Percentiles rank a stretch among this genome's conserved stretches.
phyloP scores from a whole-genome alignment of 1,140 invertebrate genomes.

The Aradophagus sp. region DNA sequence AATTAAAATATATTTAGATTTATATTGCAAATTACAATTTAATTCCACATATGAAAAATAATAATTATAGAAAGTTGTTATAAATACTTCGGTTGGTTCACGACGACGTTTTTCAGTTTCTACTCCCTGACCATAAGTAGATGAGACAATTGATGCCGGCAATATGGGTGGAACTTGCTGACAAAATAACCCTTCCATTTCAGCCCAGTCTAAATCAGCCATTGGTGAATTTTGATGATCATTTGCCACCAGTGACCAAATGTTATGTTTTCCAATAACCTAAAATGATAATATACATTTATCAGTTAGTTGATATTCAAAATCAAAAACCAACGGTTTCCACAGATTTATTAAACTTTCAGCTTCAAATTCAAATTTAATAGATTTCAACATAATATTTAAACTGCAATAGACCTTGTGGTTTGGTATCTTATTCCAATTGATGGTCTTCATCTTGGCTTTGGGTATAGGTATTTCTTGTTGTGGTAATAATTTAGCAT shows the following conservation, averaged over 20 bases:
- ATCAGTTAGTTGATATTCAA: no score
- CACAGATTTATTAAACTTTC: no score
- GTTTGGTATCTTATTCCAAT: slow-evolving; percentile 95
- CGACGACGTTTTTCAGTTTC: slow-evolving; percentile 79
- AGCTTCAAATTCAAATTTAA: no score
- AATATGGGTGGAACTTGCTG: slow-evolving; percentile 82
- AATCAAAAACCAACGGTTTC: no score
- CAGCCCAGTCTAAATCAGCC: slow-evolving; percentile 90
- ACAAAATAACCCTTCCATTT: slow-evolving; percentile 94
- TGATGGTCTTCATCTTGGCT: slow-evolving; percentile 95
- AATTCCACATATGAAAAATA: no score
- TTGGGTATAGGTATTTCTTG: slow-evolving; percentile 91
- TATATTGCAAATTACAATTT: no score
- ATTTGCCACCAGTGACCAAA: slow-evolving; percentile 92
- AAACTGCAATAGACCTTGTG: slow-evolving; percentile 77
- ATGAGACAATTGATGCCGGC: slow-evolving; percentile 76
- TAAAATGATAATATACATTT: slow-evolving; percentile 50
- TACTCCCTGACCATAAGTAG: slow-evolving; percentile 70
- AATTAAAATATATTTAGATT: no score
- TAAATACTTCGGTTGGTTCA: slow-evolving; percentile 79
- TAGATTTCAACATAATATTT: no score
- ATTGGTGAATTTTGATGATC: slow-evolving; percentile 87
- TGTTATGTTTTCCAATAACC: slow-evolving; percentile 90
- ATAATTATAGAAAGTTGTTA: not conserved
- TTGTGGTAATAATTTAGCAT: slow-evolving; percentile 81